Evolutionary conservation across 2,797 vertebrate genomes (phyloP).

Genomic region (Halcyon badia): DNA sequence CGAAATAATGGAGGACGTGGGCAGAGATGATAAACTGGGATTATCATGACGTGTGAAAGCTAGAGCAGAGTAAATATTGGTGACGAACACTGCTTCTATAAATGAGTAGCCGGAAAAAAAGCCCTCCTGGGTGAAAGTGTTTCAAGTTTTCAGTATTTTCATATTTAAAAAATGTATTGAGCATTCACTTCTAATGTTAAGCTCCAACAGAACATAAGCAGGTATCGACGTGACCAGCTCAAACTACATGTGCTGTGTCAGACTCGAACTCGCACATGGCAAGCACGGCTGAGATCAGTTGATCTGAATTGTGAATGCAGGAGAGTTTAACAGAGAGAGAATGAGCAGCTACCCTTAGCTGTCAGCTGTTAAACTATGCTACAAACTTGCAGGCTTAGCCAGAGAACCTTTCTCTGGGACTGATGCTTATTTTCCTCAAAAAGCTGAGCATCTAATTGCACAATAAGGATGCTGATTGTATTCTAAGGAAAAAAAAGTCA

Average conservation of each 20-base stretch:
- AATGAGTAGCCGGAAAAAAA: not conserved
- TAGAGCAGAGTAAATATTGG: not conserved
- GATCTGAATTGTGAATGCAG: not conserved
- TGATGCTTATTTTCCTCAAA: not conserved
- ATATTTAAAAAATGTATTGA: not conserved
- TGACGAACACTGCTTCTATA: not conserved
- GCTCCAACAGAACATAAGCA: fast-evolving
- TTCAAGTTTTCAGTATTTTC: not conserved
- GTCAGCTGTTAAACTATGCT: not conserved
- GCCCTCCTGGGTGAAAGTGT: not conserved
- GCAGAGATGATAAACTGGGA: not conserved
- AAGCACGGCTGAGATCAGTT: not conserved
- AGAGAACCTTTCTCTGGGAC: not conserved
- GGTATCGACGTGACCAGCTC: not conserved
- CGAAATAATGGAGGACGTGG: not conserved
- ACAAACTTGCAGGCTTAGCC: not conserved
- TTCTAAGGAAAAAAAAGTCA: not conserved
- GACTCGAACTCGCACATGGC: not conserved
- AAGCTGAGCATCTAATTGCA: not conserved
- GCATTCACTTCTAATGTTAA: not conserved
- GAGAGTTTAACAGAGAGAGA: not conserved
- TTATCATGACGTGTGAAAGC: not conserved
- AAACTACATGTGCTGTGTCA: fast-evolving
- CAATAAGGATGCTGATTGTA: not conserved
- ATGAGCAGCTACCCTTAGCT: not conserved